These are phyloP conservation scores for Drosophila melanosoma DNA, from an alignment of 2,888 invertebrate genomes.

Conservation along the genomic window DNA sequence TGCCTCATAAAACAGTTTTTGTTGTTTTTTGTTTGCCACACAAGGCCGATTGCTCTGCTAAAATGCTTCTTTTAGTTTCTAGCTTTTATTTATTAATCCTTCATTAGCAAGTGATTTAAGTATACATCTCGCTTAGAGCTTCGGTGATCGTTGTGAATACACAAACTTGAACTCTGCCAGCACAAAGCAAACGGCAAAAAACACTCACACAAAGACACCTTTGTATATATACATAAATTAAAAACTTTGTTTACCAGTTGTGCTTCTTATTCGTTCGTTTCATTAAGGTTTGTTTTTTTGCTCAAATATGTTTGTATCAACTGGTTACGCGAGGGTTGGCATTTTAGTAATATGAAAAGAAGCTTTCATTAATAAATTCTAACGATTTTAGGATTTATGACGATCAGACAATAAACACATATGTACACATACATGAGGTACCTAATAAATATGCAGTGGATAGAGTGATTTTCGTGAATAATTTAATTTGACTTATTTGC, in stretches of 20 bases:
- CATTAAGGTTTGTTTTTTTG: slow-evolving; percentile 10
- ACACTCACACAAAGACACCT: neutral
- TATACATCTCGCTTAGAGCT: slow-evolving; percentile 10
- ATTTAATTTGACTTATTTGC: neutral
- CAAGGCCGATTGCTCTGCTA: slow-evolving; percentile 35
- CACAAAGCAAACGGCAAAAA: slow-evolving; percentile 7
- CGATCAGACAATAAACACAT: neutral
- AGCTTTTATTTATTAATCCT: slow-evolving; percentile 17
- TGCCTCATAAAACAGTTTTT: neutral
- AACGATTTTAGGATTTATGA: neutral
- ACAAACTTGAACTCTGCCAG: slow-evolving; percentile 43
- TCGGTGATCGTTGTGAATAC: slow-evolving; percentile 7
- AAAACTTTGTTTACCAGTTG: slow-evolving; percentile 38
- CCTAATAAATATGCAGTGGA: neutral
- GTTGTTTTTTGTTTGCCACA: slow-evolving; percentile 13
- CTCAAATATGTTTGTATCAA: slow-evolving; percentile 17
- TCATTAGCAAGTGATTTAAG: slow-evolving; percentile 19
- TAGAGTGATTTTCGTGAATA: neutral
- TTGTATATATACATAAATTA: slow-evolving; percentile 30
- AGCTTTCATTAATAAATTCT: neutral
- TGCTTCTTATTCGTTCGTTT: slow-evolving; percentile 27
- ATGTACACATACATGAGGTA: neutral
- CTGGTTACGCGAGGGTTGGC: slow-evolving; percentile 20
- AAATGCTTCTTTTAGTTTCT: slow-evolving; percentile 9
- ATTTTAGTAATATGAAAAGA: neutral